Evolutionary conservation across 1,140 invertebrate genomes (phyloP).

Genomic region (Lycorma delicatula): DNA sequence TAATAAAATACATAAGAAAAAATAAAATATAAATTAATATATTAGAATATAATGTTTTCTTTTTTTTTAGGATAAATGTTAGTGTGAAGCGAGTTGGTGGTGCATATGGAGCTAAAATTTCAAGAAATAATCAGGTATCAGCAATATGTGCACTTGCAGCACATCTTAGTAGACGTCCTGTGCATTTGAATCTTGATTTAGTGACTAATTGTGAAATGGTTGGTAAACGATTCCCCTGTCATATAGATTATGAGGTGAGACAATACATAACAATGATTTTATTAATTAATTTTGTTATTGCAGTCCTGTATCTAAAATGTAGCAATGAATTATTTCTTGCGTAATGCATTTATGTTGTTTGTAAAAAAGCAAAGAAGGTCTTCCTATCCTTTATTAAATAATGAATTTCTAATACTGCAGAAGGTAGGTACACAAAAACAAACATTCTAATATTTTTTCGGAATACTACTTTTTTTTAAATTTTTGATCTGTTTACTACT

Average conservation of each 20-base stretch:
- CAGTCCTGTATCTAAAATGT: not conserved
- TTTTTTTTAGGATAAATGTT: constrained; percentile 46
- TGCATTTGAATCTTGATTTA: constrained; percentile 53
- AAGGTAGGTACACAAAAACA: no score
- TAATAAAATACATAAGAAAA: no score
- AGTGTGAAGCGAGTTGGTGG: constrained; percentile 58
- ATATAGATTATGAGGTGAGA: constrained; percentile 52
- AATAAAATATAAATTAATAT: no score
- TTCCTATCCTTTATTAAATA: not conserved
- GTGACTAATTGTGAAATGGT: constrained; percentile 55
- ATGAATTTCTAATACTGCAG: no score
- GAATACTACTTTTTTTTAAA: no score
- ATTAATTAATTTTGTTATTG: not conserved
- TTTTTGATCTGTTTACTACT: no score
- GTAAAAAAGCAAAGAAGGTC: not conserved
- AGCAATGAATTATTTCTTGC: not conserved
- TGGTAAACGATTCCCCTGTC: constrained; percentile 52
- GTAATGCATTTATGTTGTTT: not conserved
- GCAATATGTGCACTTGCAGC: constrained; percentile 54
- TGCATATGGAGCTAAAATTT: constrained; percentile 59
- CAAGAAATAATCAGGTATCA: constrained; percentile 43
- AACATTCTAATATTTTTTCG: no score
- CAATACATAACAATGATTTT: not conserved
- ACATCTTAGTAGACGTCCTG: constrained; percentile 48
- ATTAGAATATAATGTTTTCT: no score